Conservation (phyloP, 2,888 invertebrate species). For the Colletes collaris region DNA sequence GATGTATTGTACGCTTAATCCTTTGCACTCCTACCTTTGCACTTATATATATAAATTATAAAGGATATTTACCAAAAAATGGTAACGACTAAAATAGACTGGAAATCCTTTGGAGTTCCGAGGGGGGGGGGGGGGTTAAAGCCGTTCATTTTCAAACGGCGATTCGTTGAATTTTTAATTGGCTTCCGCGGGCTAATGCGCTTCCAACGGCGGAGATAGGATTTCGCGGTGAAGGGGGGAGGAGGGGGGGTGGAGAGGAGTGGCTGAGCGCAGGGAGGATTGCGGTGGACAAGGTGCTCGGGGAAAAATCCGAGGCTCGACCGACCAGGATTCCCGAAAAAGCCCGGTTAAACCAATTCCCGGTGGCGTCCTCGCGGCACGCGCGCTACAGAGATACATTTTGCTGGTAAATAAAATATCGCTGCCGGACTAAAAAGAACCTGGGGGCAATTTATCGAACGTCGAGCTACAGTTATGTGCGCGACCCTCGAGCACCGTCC, state of each 20-base stretch:
- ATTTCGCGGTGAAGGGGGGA: conserved; percentile 1
- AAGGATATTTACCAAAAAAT: not conserved
- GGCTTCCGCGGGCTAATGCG: conserved; percentile 4
- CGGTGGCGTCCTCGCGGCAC: conserved; percentile 31
- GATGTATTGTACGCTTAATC: too few relatives aligned
- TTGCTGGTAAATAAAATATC: conserved; percentile 73
- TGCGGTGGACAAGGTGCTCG: conserved; percentile 17
- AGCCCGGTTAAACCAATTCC: conserved; percentile 37
- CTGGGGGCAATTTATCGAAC: conserved; percentile 71
- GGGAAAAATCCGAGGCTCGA: conserved; percentile 11
- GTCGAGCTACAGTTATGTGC: conserved; percentile 57
- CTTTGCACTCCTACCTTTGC: too few relatives aligned
- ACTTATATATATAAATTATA: too few relatives aligned
- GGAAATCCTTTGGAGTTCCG: too few relatives aligned
- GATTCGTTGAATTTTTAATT: conserved; percentile 20
- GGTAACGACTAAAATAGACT: too few relatives aligned
- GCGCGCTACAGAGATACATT: conserved; percentile 57
- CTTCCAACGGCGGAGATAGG: conserved; percentile 8
- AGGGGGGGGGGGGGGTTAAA: too few relatives aligned
- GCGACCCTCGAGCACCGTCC: conserved; percentile 30
- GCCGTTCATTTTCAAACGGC: not conserved
- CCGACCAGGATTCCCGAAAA: conserved; percentile 11
- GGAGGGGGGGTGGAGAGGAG: not conserved
- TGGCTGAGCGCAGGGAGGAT: not conserved
- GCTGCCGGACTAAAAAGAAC: conserved; percentile 62